These are phyloP conservation scores for Eidolon dupreanum DNA, from an alignment of 2,797 vertebrate genomes.

Conservation along the genomic window DNA sequence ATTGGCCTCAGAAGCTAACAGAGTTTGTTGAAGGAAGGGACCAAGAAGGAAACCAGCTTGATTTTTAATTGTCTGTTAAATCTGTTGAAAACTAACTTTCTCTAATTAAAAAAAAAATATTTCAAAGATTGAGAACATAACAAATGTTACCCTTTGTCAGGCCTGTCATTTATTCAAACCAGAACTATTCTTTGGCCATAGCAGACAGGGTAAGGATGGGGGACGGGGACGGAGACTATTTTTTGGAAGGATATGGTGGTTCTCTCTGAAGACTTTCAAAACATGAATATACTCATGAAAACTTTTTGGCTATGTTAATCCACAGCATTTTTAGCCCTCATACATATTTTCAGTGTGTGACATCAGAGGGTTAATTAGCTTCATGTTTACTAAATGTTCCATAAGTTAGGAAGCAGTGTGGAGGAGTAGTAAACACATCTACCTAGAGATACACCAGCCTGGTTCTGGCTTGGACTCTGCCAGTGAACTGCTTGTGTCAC, in stretches of 20 bases:
- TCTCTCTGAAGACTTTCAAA: slow-evolving; percentile 11
- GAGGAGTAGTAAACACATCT: accelerated
- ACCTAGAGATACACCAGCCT: not conserved
- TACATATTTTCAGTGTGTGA: not conserved
- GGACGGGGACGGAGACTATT: not conserved
- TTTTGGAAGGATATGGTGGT: not conserved
- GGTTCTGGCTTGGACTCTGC: not conserved
- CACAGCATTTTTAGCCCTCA: not conserved
- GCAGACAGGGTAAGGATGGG: too few relatives aligned
- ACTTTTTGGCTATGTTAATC: not conserved
- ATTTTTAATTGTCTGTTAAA: slow-evolving; percentile 12
- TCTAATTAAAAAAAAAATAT: not conserved
- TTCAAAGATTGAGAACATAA: not conserved
- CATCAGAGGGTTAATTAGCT: not conserved
- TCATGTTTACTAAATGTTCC: not conserved
- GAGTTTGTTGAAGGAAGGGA: not conserved
- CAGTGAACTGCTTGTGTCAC: not conserved
- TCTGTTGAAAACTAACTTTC: not conserved
- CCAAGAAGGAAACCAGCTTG: slow-evolving; percentile 21
- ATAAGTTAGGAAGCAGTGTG: not conserved
- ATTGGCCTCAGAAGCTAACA: not conserved
- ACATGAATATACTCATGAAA: not conserved
- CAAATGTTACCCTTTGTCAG: not conserved
- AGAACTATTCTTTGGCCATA: not conserved
- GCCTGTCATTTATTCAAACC: not conserved